Evolutionary conservation across 2,113 vertebrate species (phyloP).

Genomic region (Mirza zaza): DNA sequence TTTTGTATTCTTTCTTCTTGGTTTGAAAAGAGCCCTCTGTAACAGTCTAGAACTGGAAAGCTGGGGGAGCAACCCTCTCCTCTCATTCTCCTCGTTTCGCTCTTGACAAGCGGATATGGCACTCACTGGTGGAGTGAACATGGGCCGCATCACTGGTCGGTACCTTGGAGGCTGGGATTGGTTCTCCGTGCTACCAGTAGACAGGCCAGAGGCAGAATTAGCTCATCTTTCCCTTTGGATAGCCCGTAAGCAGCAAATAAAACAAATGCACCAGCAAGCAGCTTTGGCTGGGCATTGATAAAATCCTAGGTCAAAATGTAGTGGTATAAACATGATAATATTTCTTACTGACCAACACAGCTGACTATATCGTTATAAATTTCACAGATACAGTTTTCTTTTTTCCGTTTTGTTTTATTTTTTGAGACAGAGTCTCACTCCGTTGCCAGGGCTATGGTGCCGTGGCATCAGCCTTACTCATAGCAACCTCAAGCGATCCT

Average conservation of each 20-base stretch:
- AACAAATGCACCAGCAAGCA: background rate
- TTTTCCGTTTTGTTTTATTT: too few relatives aligned
- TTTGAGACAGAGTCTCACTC: too few relatives aligned
- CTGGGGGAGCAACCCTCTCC: background rate
- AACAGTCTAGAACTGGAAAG: background rate
- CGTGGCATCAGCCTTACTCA: too few relatives aligned
- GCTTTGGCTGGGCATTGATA: background rate
- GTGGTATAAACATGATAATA: background rate
- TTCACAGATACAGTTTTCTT: background rate
- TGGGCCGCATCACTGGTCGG: background rate
- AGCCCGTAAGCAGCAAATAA: background rate
- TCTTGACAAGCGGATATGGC: background rate
- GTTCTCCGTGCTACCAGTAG: background rate
- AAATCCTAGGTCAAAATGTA: background rate
- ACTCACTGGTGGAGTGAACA: background rate
- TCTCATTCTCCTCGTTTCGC: background rate
- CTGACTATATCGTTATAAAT: background rate
- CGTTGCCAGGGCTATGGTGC: too few relatives aligned
- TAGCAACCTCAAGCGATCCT: too few relatives aligned
- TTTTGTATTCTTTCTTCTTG: background rate
- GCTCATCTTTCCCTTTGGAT: background rate
- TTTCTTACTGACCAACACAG: background rate
- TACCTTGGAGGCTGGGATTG: background rate
- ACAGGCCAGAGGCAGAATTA: background rate
- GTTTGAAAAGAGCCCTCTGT: background rate